Base-by-base conservation (phyloP, 2,888 invertebrate genomes). In the Brachyptera risi region DNA sequence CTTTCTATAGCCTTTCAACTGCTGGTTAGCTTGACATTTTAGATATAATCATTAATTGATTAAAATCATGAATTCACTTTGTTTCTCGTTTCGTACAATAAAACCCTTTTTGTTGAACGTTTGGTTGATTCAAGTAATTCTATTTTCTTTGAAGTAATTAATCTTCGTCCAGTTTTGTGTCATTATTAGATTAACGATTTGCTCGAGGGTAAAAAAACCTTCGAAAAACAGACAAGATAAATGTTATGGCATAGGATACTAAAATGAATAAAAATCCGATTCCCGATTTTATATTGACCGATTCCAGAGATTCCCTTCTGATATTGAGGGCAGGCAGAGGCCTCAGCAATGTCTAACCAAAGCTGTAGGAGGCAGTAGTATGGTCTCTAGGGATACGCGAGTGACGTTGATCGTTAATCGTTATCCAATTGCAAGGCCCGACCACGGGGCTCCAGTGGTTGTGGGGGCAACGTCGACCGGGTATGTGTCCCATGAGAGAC, bases 401-500 rank as follows among this genome's bases (percentile, higher is more conserved):
- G 19, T n/a, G 44, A 44, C 44, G n/a, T 44, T 44, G 44, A 44
- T 44, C 44, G 44, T 44, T 44, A 44, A 44, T 44, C 44, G 44
- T 44, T 44, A 44, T 5, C 44, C 44, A 44, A 44, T 44, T 21
- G 17, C 44, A 21, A 19, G 15, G 11, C 44, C 44, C 44, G 19
- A 44, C 19, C 44, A 17, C 40, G 40, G 40, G 40, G 11, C 31
- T 11, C 31, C n/a, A n/a, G n/a, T n/a, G n/a, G n/a, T n/a, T n/a
- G n/a, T n/a, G n/a, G n/a, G n/a, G n/a, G n/a, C n/a, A n/a, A n/a
- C n/a, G n/a, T n/a, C n/a, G n/a, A n/a, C n/a, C n/a, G n/a, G n/a
- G n/a, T n/a, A n/a, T n/a, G n/a, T n/a, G n/a, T n/a, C n/a, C n/a
- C n/a, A n/a, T n/a, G n/a, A n/a, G n/a, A n/a, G n/a, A n/a, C n/a